phyloP scores from a whole-genome alignment of 2,797 vertebrate species.

The Semaprochilodus insignis region DNA sequence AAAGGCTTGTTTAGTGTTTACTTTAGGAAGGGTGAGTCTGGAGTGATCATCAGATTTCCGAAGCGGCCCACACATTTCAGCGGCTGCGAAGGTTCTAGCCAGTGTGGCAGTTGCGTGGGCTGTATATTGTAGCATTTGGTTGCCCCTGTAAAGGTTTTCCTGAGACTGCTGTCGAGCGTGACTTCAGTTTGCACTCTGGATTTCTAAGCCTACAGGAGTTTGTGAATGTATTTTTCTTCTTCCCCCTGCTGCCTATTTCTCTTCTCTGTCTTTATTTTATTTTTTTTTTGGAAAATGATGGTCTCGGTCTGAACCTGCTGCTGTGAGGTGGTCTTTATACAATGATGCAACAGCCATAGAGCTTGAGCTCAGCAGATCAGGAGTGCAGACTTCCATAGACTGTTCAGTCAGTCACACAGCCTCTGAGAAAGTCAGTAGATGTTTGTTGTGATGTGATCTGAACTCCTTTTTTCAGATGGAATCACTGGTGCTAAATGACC shows the following conservation, averaged over 20 bases:
- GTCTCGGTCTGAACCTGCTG: slow-evolving; percentile 37
- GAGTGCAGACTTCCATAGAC: background rate
- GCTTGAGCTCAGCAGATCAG: background rate
- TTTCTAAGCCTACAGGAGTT: background rate
- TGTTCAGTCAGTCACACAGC: background rate
- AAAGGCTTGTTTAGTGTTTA: background rate
- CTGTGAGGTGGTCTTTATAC: slow-evolving; percentile 15
- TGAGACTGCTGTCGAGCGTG: slow-evolving; percentile 1
- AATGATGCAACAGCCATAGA: background rate
- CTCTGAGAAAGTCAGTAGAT: background rate
- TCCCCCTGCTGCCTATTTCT: background rate
- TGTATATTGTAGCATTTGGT: background rate
- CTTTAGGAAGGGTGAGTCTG: background rate
- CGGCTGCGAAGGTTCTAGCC: background rate
- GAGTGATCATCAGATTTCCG: background rate
- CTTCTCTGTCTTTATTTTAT: no score
- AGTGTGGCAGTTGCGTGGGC: background rate
- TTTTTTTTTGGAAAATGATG: slow-evolving; percentile 7
- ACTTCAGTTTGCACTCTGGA: slow-evolving; percentile 9
- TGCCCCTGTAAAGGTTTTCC: slow-evolving; percentile 3
- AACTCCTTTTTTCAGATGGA: background rate
- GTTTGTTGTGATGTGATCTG: background rate
- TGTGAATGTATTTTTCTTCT: slow-evolving; percentile 16
- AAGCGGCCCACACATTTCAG: background rate
- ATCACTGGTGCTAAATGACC: slow-evolving; percentile 4